phyloP scores from a whole-genome alignment of 2,797 vertebrate genomes.

The Microctenopoma lineatum region DNA sequence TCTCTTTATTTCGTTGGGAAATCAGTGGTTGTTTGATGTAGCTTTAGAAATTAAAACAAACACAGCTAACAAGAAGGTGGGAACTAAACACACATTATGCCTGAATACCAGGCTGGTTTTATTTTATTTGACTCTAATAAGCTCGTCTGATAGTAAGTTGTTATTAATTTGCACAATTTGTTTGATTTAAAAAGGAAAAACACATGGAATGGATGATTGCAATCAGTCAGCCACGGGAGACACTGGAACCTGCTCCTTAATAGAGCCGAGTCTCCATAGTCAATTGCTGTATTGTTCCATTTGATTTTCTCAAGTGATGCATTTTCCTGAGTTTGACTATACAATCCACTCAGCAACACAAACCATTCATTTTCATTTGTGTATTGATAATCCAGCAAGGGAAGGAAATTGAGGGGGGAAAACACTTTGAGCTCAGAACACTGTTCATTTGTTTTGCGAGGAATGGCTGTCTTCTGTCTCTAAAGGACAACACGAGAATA shows the following conservation, averaged over 20 bases:
- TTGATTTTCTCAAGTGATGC: conserved; percentile 59
- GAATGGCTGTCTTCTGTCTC: conserved; percentile 47
- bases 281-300: conserved; percentile 52
- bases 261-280: conserved; percentile 25
- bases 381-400: conserved; percentile 57
- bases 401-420: conserved; percentile 28
- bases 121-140: conserved; percentile 22
- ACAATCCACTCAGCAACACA: conserved; percentile 43
- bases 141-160: conserved; percentile 4
- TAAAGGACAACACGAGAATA: conserved; percentile 51
- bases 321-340: conserved; percentile 52
- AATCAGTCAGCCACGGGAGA: conserved; percentile 39
- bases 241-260: conserved; percentile 13
- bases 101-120: conserved; percentile 1
- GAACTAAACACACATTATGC: neutral
- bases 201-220: conserved; percentile 21
- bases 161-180: conserved; percentile 8
- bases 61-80: neutral
- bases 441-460: conserved; percentile 55
- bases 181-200: conserved; percentile 20
- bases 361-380: conserved; percentile 66
- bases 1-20: too few relatives aligned
- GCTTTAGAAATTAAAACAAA: conserved; percentile 2
- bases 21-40: neutral
- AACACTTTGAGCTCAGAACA: conserved; percentile 31